A percentile compares a stretch with the other conserved stretches of the same genome.
Conservation (phyloP, 92 coral and sea anemone genomes). For the Ricordea florida region DNA sequence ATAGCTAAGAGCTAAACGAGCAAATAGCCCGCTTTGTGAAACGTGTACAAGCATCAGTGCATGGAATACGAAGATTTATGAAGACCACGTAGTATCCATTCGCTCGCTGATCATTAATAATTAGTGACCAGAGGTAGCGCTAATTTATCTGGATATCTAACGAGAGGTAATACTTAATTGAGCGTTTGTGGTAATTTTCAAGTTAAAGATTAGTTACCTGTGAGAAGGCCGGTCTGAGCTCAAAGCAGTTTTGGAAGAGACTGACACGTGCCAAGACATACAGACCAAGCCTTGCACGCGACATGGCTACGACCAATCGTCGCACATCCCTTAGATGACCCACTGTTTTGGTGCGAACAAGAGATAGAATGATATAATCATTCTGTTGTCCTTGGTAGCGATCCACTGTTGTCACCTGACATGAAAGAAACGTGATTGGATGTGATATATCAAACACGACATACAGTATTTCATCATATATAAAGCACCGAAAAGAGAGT, state of each 20-base stretch:
- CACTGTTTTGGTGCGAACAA: constrained; percentile 95
- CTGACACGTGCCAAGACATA: constrained; percentile 93
- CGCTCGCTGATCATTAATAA: too few species aligned
- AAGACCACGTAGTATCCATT: too few species aligned
- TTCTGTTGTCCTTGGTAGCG: constrained; percentile 99
- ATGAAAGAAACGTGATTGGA: background rate
- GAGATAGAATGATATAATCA: constrained; percentile 96
- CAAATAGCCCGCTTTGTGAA: too few species aligned
- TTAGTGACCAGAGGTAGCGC: too few species aligned
- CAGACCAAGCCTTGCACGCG: constrained; percentile 99
- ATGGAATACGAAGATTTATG: too few species aligned
- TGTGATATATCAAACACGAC: background rate
- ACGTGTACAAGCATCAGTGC: too few species aligned
- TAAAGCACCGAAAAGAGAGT: too few species aligned
- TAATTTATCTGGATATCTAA: too few species aligned
- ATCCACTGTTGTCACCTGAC: constrained; percentile 97
- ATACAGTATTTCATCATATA: background rate
- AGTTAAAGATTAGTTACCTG: too few species aligned
- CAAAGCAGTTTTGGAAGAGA: constrained; percentile 95
- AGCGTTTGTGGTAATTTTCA: too few species aligned
- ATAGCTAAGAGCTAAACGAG: too few species aligned
- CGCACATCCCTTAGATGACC: constrained; percentile 99
- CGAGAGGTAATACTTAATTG: too few species aligned
- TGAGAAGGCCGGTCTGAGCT: constrained; percentile 93
- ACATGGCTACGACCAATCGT: constrained; percentile 98